Evolutionary conservation across 2,888 invertebrate species (phyloP), one percentile per base, ranked within the genome.

Genomic region (Dicranocentrus wangi): DNA sequence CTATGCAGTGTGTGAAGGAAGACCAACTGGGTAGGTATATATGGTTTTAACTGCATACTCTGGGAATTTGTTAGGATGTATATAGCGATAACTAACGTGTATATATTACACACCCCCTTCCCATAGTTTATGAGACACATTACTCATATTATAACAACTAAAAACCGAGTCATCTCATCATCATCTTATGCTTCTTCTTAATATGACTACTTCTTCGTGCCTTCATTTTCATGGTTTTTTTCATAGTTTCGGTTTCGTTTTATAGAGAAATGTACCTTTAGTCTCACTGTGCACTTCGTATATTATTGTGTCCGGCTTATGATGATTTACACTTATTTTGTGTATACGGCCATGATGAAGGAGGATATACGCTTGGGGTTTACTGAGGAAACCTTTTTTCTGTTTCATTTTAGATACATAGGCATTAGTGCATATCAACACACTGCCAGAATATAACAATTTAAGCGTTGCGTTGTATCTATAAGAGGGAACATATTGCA

Each of bases 111-210:
- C 83, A 77, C 84, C 84, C 83, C 84, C 80, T 82, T 82, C 68
- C 81, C 82, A 84, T 85, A 84, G 76, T 84, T 84, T 85, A 85
- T 85, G 83, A 82, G 72, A 69, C 61, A 72, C 69, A 83, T 85
- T 83, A 85, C 71, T 85, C 82, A 85, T 80, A 81, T 79, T 70
- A 82, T 77, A 79, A 82, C 70, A 82, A 72, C 72, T 53, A 73
- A 80, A 73, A 68, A 77, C 69, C 77, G 21, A 77, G 63, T 78
- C 78, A 78, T 78, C 70, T 70, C 63, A 25, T 27, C 39, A 60
- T 60, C 72, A 39, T 69, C 76, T 27, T 68, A 10, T 66, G 5
- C 55, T 21, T 28, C 32, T 53, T 23, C 42, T 65, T 28, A 47
- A 42, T 19, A 65, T 15, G 65, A 65, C 65, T 42, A 43, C 65